These are phyloP conservation scores for Palythoa grandis DNA, from an alignment of 92 coral and sea anemone genomes.

Conservation along the genomic window DNA sequence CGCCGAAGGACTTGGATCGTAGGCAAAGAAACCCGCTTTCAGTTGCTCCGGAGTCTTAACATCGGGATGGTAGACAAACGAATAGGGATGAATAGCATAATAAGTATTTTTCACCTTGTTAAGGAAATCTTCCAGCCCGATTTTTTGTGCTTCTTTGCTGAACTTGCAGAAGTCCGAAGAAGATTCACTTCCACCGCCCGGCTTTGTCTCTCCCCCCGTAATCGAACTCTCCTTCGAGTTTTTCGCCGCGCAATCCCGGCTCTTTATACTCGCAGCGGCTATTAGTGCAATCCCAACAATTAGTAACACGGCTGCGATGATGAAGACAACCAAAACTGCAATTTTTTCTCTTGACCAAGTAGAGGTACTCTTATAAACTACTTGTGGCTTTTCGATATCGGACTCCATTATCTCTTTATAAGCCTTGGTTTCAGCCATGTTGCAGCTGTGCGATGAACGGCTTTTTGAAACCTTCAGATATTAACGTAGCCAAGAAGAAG, in stretches of 20 bases:
- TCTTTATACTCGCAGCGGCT: conserved; percentile 55
- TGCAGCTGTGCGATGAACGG: background rate
- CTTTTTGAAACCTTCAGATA: background rate
- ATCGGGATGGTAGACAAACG: conserved; percentile 63
- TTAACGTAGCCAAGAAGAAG: too few species aligned
- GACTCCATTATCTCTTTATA: background rate
- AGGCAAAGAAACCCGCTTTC: conserved; percentile 63
- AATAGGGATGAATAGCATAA: conserved; percentile 72
- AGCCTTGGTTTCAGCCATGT: conserved; percentile 11
- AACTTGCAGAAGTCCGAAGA: conserved; percentile 46
- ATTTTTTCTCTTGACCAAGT: conserved; percentile 50
- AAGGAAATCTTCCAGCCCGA: conserved; percentile 73
- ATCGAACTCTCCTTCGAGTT: background rate
- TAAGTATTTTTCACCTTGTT: conserved; percentile 60
- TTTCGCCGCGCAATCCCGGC: conserved; percentile 23
- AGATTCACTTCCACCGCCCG: background rate
- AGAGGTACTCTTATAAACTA: conserved; percentile 16
- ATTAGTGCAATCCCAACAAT: conserved; percentile 73
- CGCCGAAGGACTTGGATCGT: conserved; percentile 67
- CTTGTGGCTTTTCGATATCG: background rate
- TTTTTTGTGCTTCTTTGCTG: conserved; percentile 69
- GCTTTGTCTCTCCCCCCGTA: background rate
- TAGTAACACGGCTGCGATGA: conserved; percentile 55
- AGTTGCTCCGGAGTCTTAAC: conserved; percentile 34
- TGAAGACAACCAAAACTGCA: conserved; percentile 49